Evolutionary conservation across 2,113 vertebrate species (phyloP).

Genomic region (Microcebus griseorufus): DNA sequence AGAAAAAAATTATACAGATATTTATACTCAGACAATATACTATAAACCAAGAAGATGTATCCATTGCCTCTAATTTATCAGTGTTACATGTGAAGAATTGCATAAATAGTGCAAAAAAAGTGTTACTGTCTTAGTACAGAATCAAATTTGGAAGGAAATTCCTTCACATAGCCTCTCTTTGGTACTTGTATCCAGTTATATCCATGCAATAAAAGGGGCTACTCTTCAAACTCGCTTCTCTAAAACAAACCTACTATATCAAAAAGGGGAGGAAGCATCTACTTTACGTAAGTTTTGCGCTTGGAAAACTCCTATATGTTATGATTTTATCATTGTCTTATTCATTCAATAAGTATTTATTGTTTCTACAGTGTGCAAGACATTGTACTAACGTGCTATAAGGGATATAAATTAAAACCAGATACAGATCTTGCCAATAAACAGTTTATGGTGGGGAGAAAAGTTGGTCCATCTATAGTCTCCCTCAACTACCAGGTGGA

Average conservation of each 20-base stretch:
- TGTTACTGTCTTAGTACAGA: neutral
- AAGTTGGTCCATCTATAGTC: neutral
- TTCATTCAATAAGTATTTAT: neutral
- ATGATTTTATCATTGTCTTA: neutral
- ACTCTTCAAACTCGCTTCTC: conserved; percentile 12
- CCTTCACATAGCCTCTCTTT: neutral
- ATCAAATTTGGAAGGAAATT: neutral
- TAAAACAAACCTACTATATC: neutral
- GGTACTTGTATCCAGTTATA: neutral
- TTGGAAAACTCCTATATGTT: neutral
- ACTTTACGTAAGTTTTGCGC: neutral
- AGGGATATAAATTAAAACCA: neutral
- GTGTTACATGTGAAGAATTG: neutral
- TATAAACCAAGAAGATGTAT: neutral
- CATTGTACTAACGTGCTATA: neutral
- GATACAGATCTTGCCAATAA: neutral
- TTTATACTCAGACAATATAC: neutral
- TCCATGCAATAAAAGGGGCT: neutral
- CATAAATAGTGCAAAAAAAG: neutral
- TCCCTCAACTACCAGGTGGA: neutral
- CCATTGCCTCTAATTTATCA: neutral
- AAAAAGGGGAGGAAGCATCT: neutral
- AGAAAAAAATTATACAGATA: neutral
- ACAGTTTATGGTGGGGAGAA: neutral
- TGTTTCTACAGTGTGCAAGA: neutral